Base-by-base conservation (phyloP, 2,797 vertebrate genomes). In the Helarctos malayanus region DNA sequence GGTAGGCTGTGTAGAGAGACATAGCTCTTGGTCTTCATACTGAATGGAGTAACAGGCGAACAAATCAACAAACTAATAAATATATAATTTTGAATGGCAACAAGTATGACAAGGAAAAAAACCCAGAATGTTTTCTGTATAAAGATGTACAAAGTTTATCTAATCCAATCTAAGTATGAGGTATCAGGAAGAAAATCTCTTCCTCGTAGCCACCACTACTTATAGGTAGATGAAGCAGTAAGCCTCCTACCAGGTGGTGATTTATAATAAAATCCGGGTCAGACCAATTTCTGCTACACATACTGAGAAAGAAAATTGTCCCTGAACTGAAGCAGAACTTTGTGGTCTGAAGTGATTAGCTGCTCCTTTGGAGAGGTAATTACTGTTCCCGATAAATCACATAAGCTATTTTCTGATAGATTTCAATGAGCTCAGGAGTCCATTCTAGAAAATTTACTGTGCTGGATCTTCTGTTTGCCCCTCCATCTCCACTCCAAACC, bases 251-350 rank as follows among this genome's bases (percentile, higher is more conserved):
- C 18, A n/a, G n/a, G 27, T 81, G 57, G 45, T 68, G 69, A 92
- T n/a, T 91, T 82, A 47, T 41, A 80, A 83, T 35, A 65, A 89
- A 96, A 92, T 41, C 32, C 59, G 35, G 65, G 41, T 75, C 92
- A 89, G 16, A 80, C 23, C 65, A 93, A 38, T 83, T 93, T 89
- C 41, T 73, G n/a, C 29, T 90, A 61, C 8, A 87, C 41, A 45
- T 7, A 54, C 10, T 71, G 68, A 96, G 82, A 95, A 94, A 96
- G 85, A 92, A 97, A 65, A 94, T 35, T 85, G 35, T 84, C n/a
- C 41, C 38, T 73, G 27, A 95, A 52, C 71, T 32, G 0, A 73
- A 25, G 87, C 32, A 13, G 52, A 95, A 85, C 57, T 93, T 16
- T 41, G 41, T 54, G 35, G 47, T 90, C 52, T 83, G 76, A 84